Evolutionary conservation across 2,888 invertebrate genomes (phyloP), one percentile per base, ranked within the genome.

Genomic region (Leptinotarsa haldemani): DNA sequence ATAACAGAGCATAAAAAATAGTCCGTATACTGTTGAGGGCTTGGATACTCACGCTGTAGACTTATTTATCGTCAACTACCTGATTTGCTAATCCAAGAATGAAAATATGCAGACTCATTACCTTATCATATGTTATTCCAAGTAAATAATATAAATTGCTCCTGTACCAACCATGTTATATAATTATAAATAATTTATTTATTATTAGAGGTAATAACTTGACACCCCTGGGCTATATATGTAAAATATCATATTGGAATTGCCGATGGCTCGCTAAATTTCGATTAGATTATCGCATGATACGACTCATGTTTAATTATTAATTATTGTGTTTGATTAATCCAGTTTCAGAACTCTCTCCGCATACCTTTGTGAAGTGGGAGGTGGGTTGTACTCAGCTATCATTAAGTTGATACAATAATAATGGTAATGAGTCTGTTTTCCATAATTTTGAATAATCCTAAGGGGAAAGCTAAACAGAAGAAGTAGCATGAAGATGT

Each of bases 161-260:
- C 0, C 4, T 16, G 61, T 40, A 40, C 40, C 61, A 61, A 30
- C 61, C 25, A n/a, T n/a, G 18, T 56, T 56, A 68, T 58, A 68
- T 46, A 68, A 68, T 67, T 52, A 67, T 56, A 68, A 68, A 15
- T 68, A 56, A 68, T 56, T 40, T 56, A 68, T 56, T 68, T 46
- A 56, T 48, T 68, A 68, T 56, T 20, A 40, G 56, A 56, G 46
- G 56, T 40, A 40, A 68, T 68, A 58, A 20, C 56, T 18, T 40
- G 30, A 46, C 56, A 56, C 58, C 68, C 68, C 56, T 30, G 56
- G 56, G 68, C 68, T 68, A 68, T 68, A 56, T 68, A 56, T 56
- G 68, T 68, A 68, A 68, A 68, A 47, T 56, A 68, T 68, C 25
- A 58, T 47, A 56, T 46, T 61, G 61, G 12, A 61, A 61, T 61